A percentile compares a stretch with the other conserved stretches of the same genome.
These are phyloP conservation scores for Lethenteron reissneri DNA, from an alignment of 2,113 vertebrate genomes.

Conservation along the genomic window DNA sequence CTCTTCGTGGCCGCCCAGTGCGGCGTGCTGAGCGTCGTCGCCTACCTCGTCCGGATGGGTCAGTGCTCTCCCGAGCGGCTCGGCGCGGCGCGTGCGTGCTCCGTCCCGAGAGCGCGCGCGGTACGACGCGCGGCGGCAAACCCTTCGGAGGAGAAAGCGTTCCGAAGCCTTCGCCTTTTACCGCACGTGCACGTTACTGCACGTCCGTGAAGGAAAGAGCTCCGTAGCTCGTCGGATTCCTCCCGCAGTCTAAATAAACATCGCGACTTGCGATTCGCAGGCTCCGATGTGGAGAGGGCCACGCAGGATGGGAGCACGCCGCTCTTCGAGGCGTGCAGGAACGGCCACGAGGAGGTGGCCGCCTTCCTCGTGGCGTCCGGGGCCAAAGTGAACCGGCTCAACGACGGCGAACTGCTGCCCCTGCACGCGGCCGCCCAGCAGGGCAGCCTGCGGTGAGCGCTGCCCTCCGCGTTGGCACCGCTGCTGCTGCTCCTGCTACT, in stretches of 20 bases:
- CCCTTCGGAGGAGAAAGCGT: too few relatives aligned
- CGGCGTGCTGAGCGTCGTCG: constrained; percentile 37
- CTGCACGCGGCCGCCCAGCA: constrained; percentile 57
- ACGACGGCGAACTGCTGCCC: constrained; percentile 47
- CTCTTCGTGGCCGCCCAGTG: constrained; percentile 67
- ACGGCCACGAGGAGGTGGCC: constrained; percentile 36
- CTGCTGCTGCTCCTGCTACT: too few relatives aligned
- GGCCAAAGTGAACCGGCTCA: constrained; percentile 55
- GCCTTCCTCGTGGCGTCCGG: constrained; percentile 49
- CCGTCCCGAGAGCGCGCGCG: too few relatives aligned
- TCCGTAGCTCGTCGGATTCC: too few relatives aligned
- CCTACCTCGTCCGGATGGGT: constrained; percentile 44
- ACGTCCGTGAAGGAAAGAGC: neutral
- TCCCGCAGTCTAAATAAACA: too few relatives aligned
- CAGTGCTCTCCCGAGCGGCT: constrained; percentile 13
- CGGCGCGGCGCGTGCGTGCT: neutral
- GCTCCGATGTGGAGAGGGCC: constrained; percentile 54
- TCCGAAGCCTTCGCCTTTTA: neutral
- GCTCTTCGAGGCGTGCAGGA: constrained; percentile 69
- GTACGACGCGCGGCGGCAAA: too few relatives aligned
- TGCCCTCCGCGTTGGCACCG: too few relatives aligned
- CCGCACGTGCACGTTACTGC: neutral
- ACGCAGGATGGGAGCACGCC: constrained; percentile 52
- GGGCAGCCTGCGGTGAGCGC: constrained; percentile 44
- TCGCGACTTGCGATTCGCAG: constrained; percentile 20